Evolutionary conservation across 1,140 invertebrate genomes (phyloP), one percentile per base, ranked within the genome.

Genomic region (Magallana ariakensis): DNA sequence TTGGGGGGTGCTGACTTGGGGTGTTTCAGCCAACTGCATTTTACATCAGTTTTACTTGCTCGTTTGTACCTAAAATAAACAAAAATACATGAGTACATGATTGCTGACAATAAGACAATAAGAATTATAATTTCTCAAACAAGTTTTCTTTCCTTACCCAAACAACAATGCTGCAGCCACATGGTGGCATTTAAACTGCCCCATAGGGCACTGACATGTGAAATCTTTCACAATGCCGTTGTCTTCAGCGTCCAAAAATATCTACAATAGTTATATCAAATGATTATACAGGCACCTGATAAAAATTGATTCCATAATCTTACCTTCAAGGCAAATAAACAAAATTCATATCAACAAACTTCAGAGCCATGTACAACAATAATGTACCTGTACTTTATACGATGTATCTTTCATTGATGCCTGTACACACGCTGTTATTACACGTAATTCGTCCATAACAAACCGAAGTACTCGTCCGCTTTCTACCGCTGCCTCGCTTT

Each of bases 1-100:
- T 84, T 87, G 22, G 86, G 86, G 60, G 87, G 84, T 85, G 81
- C 75, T 57, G 87, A 87, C 66, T 87, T 87, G n/a, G 83, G 87
- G 81, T 85, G 62, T 46, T 46, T 46, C 33, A 46, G 33, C 87
- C 87, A 87, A 82, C 66, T 60, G 62, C 84, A 87, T 60, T 85
- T 84, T 16, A 84, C 46, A 62, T 85, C 83, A 0, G 84, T 87
- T 62, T 85, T 80, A 53, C 83, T 85, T 80, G 87, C 84, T 60
- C 87, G 26, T 81, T 85, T 81, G 33, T 85, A 85, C 16, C 83
- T 87, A 33, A 56, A 75, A 87, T 7, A 56, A 11, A 87, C 6
- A 4, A 66, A 16, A 19, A n/a, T n/a, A 10, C 9, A 66, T 66
- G n/a, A 66, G 9, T 10, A 19, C n/a, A n/a, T 19, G 10, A 19